Base-by-base conservation (phyloP, 2,888 invertebrate genomes). In the Argyresthia albistria region DNA sequence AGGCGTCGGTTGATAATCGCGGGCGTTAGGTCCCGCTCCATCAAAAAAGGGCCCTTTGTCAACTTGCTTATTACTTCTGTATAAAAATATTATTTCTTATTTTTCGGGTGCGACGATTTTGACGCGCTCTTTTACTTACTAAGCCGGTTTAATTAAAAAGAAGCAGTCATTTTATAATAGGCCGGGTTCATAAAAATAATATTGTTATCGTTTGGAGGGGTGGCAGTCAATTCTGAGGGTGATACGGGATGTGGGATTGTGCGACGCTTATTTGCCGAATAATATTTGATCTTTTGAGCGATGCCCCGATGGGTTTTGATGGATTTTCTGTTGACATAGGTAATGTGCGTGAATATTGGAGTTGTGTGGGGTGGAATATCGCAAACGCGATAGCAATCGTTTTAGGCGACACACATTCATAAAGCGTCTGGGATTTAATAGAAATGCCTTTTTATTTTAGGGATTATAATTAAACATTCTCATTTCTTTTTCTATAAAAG, bases 141-240 rank as follows among this genome's bases (percentile, higher is more conserved):
- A 75, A 77, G 71, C 80, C 76, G 66, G 67, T 82, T 79, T 79
- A 80, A 87, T 84, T 84, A 81, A 86, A 86, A 76, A 71, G 66
- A 62, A 68, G 64, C 69, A 68, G 66, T 66, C 67, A 67, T 67
- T 66, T 65, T 57, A 53, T 53, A 50, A 52, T 58, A 51, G 53
- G 58, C 66, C 60, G 65, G 67, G 79, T 78, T 75, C 78, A 83
- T 86, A 82, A 84, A 80, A 84, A 82, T 83, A 82, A 81, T 76
- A 82, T 77, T 79, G 67, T 73, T 62, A 57, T 62, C 65, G 61
- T 63, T 39, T 14, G 64, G 65, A 68, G 64, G 70, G 73, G 67
- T 61, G 63, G 57, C 61, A 67, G 65, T 69, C 63, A 64, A 73
- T 69, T 64, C 65, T 67, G 64, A 63, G 61, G 61, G 60, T 58